Percentiles rank a stretch among this genome's conserved stretches.
These are phyloP conservation scores for Chiridota heheva DNA, from an alignment of 35 echinoderm and acorn worm species.

Conservation along the genomic window DNA sequence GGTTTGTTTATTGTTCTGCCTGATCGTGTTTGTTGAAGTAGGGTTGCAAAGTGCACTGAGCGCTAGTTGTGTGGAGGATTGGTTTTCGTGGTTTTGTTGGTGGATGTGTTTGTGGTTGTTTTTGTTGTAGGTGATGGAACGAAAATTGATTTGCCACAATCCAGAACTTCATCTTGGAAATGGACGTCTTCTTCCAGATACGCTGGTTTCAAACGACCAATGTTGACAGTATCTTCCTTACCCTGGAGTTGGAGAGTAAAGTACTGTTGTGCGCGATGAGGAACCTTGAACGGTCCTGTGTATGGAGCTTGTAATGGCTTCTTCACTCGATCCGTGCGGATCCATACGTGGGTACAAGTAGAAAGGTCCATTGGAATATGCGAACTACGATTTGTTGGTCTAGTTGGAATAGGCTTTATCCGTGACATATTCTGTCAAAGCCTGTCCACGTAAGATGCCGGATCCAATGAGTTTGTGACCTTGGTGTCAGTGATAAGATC, in stretches of 20 bases:
- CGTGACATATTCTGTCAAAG: neutral
- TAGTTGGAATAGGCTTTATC: neutral
- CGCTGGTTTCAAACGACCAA: neutral
- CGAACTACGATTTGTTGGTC: neutral
- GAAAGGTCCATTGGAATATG: neutral
- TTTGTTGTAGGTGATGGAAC: too few species aligned
- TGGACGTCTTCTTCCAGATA: conserved; percentile 2
- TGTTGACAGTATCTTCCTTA: conserved; percentile 1
- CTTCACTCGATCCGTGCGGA: neutral
- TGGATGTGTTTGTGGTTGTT: too few species aligned
- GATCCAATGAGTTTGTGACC: neutral
- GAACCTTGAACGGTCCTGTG: neutral
- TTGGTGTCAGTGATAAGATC: conserved; percentile 6
- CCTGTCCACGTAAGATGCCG: neutral
- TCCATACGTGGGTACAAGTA: conserved; percentile 2
- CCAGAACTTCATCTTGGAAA: too few species aligned
- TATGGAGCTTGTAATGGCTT: conserved; percentile 8
- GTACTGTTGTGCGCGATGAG: neutral
- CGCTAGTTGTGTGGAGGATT: too few species aligned
- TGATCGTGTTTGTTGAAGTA: too few species aligned
- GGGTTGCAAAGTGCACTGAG: too few species aligned
- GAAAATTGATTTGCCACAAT: too few species aligned
- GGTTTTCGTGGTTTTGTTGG: too few species aligned
- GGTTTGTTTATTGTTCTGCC: too few species aligned
- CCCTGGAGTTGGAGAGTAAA: neutral